Evolutionary conservation across 2,113 vertebrate species (phyloP).

Genomic region (Sylvilagus bachmani): DNA sequence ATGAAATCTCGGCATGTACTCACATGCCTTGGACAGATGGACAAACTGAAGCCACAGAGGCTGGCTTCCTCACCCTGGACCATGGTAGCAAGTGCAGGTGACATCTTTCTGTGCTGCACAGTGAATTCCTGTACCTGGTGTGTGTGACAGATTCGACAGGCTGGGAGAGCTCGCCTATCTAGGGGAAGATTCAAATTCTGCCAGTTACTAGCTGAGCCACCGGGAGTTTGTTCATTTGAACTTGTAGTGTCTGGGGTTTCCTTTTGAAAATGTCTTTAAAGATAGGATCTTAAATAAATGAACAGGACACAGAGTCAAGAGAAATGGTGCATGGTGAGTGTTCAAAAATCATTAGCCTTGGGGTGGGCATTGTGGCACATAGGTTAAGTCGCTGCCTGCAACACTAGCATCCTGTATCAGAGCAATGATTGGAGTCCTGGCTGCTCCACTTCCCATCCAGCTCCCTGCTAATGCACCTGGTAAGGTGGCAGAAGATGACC

Average conservation of each 20-base stretch:
- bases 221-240: not conserved
- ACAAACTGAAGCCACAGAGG: not conserved
- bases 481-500: too few species aligned
- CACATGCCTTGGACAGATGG: not conserved
- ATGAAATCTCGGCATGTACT: not conserved
- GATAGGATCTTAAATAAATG: not conserved
- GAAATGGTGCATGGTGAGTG: not conserved
- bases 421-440: too few species aligned
- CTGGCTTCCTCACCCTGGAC: too few species aligned
- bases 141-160: not conserved
- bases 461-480: too few species aligned
- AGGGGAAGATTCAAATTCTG: not conserved
- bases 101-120: fast-evolving
- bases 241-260: not conserved
- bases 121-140: not conserved
- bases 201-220: not conserved
- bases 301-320: not conserved
- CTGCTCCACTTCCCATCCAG: too few species aligned
- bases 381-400: too few species aligned
- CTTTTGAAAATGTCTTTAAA: conserved; percentile 17
- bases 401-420: too few species aligned
- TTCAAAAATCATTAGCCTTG: not conserved
- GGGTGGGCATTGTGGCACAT: too few species aligned
- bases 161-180: not conserved
- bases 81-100: fast-evolving